phyloP scores from a whole-genome alignment of 2,113 vertebrate species.

The Coptodon rendalli region DNA sequence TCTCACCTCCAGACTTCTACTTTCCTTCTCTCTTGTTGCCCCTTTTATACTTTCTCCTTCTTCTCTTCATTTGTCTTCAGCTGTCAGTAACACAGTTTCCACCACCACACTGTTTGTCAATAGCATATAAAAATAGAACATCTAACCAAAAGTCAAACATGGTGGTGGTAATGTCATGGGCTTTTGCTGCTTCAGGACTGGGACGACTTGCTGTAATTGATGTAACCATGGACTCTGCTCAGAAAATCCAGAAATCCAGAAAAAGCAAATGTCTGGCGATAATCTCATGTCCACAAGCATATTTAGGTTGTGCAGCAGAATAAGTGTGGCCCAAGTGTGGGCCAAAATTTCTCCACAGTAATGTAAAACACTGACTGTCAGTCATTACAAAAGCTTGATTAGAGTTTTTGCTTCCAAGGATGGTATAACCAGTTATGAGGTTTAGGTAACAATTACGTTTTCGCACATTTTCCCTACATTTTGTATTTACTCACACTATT shows the following conservation, averaged over 20 bases:
- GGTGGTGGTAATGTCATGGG: not conserved
- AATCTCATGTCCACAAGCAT: not conserved
- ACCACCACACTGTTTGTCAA: not conserved
- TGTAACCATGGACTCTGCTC: not conserved
- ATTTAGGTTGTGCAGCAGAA: not conserved
- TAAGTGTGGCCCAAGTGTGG: not conserved
- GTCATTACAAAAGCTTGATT: not conserved
- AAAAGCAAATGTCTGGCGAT: not conserved
- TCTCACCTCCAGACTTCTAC: not conserved
- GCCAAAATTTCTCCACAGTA: not conserved
- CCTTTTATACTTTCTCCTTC: not conserved
- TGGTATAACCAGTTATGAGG: not conserved
- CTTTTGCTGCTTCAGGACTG: not conserved
- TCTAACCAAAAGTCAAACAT: not conserved
- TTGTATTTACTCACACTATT: not conserved
- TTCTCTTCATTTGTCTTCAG: not conserved
- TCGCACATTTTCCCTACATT: not conserved
- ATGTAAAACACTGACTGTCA: not conserved
- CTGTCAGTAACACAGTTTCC: not conserved
- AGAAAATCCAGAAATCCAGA: not conserved
- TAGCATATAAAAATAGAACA: not conserved
- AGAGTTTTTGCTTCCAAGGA: not conserved
- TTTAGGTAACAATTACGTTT: not conserved
- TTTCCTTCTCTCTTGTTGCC: not conserved
- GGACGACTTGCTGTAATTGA: not conserved